Evolutionary conservation across 2,113 vertebrate genomes (phyloP).

Genomic region (Phyllostomus discolor): DNA sequence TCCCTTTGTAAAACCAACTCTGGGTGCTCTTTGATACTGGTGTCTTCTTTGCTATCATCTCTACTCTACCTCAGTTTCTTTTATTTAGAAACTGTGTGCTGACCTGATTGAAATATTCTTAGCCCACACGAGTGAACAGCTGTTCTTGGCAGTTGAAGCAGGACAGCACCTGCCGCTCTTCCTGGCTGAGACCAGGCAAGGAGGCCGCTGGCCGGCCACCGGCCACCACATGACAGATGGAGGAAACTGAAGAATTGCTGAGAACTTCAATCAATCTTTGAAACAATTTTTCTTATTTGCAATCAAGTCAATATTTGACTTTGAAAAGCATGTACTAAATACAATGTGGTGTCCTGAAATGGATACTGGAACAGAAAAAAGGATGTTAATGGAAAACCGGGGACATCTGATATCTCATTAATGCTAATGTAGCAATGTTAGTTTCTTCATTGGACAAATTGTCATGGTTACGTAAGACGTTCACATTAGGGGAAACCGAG

Average conservation of each 20-base stretch:
- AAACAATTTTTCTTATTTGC: background rate
- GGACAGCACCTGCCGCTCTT: background rate
- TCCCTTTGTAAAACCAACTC: constrained; percentile 30
- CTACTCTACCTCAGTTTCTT: constrained; percentile 29
- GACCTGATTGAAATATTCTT: constrained; percentile 49
- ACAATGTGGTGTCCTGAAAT: background rate
- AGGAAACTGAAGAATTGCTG: background rate
- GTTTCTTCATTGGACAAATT: background rate
- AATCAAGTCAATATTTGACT: background rate
- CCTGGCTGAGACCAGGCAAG: background rate
- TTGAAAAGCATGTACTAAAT: background rate
- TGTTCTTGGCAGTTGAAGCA: background rate
- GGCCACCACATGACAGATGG: accelerated
- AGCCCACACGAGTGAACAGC: background rate
- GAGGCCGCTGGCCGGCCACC: background rate
- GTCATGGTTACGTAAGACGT: background rate
- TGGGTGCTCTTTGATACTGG: background rate
- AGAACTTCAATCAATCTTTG: background rate
- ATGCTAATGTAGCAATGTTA: background rate
- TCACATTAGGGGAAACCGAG: background rate
- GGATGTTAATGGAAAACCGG: background rate
- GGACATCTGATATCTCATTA: background rate
- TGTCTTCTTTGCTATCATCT: constrained; percentile 15
- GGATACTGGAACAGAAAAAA: background rate
- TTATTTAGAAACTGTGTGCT: constrained; percentile 37